phyloP scores from a whole-genome alignment of 37 sponge, comb jelly and placozoan species.

The Diacarnus erythraeanus region DNA sequence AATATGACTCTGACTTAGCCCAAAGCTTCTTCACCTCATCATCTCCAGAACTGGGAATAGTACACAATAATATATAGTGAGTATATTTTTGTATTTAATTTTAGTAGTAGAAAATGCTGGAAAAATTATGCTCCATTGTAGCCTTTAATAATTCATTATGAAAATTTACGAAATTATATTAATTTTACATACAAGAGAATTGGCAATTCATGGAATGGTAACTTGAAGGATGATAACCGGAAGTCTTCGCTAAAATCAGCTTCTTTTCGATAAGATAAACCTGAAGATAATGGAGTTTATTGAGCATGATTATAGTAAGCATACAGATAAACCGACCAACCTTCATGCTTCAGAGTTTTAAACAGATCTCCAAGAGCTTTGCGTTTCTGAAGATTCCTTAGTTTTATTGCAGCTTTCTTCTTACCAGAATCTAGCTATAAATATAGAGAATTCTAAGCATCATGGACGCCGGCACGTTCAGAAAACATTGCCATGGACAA shows the following conservation, averaged over 20 bases:
- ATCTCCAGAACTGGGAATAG: not conserved
- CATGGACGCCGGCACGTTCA: not conserved
- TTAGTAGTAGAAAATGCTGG: too few species aligned
- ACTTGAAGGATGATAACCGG: constrained; percentile 1
- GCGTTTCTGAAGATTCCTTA: constrained; percentile 27
- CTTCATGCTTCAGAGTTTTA: constrained; percentile 38
- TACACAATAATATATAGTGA: too few species aligned
- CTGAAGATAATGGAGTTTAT: not conserved
- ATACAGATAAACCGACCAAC: constrained; percentile 13
- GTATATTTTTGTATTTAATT: too few species aligned
- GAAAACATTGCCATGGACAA: too few species aligned
- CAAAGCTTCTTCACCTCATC: not conserved
- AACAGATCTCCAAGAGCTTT: constrained; percentile 57
- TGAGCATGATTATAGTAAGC: not conserved
- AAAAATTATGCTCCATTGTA: too few species aligned
- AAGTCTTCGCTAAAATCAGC: constrained; percentile 4
- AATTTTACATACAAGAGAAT: not conserved
- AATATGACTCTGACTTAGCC: constrained; percentile 13
- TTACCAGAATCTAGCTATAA: constrained; percentile 50
- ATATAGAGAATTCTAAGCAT: too few species aligned
- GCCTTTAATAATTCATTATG: too few species aligned
- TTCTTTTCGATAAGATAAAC: constrained; percentile 36
- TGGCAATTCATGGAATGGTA: constrained; percentile 6
- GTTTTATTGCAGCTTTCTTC: constrained; percentile 43
- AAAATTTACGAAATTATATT: too few species aligned